Conservation (phyloP, 2,888 invertebrate species). For the Merodon equestris region DNA sequence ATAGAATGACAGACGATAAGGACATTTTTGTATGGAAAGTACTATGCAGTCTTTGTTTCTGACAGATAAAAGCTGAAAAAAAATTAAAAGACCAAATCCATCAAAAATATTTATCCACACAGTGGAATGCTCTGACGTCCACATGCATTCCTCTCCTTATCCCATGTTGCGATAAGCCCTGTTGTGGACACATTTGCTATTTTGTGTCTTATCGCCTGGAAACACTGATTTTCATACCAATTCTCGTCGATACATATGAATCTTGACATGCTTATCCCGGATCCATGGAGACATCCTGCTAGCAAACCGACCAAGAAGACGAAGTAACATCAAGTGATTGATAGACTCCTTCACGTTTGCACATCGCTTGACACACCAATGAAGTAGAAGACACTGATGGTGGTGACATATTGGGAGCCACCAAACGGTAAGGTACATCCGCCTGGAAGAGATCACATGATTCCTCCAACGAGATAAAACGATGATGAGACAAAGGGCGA, state of each 20-base stretch:
- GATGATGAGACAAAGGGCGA: slow-evolving; percentile 56
- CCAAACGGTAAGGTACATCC: slow-evolving; percentile 30
- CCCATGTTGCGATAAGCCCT: slow-evolving; percentile 17
- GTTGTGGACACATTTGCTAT: slow-evolving; percentile 12
- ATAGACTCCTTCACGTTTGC: slow-evolving; percentile 60
- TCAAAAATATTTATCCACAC: slow-evolving; percentile 63
- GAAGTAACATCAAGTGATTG: slow-evolving; percentile 56
- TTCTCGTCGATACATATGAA: slow-evolving; percentile 1
- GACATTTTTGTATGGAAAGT: slow-evolving; percentile 31
- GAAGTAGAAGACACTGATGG: slow-evolving; percentile 9
- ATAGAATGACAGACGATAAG: slow-evolving; percentile 29
- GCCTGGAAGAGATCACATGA: slow-evolving; percentile 15
- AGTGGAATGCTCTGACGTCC: slow-evolving; percentile 39
- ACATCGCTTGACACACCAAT: slow-evolving; percentile 54
- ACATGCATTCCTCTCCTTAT: slow-evolving; percentile 32
- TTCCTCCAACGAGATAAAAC: slow-evolving; percentile 45
- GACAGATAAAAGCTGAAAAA: slow-evolving; percentile 44
- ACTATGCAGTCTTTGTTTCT: slow-evolving; percentile 34
- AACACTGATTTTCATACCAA: slow-evolving; percentile 54
- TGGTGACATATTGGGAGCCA: too few species aligned
- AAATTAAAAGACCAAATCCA: slow-evolving; percentile 41
- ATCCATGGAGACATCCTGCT: slow-evolving; percentile 25
- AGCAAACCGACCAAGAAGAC: slow-evolving; percentile 12
- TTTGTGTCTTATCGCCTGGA: slow-evolving; percentile 51
- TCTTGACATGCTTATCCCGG: slow-evolving; percentile 13